Evolutionary conservation across 2,888 invertebrate species (phyloP), one percentile per base, ranked within the genome.

Genomic region (Campoletis raptor): DNA sequence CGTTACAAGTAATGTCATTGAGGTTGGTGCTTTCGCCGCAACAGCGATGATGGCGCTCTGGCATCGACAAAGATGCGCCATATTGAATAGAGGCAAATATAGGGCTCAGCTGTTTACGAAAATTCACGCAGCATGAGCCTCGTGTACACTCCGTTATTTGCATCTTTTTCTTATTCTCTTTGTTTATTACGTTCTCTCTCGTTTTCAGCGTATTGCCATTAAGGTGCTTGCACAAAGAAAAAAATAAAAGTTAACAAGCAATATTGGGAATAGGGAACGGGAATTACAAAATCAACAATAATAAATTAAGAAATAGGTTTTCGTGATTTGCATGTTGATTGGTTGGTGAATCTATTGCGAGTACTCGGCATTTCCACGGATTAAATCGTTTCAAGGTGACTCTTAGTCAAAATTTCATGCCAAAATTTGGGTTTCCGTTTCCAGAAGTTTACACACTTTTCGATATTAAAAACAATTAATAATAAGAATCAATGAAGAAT

Each of bases 91-190:
- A 52, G 52, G 54, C 81, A 81, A 54, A 52, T 52, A 40, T 42
- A 52, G 64, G 45, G 45, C 77, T 67, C 85, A 85, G 85, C 81
- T 85, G 85, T 81, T 85, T 36, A 54, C 37, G 42, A 69, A 48
- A 67, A 64, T 79, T 57, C 15, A 79, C 67, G 76, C 84, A 61
- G 74, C 82, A 48, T 57, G 42, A 70, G 85, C 61, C 64, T 61
- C 57, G 80, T 54, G 57, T 70, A 70, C 42, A 36, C 12, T 69
- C 42, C 6, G 30, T 15, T 30, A 61, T 61, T 69, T 69, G 37
- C 70, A 48, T 48, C 48, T 48, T 74, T 40, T 57, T 57, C 37
- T 40, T 40, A 21, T 74, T 61, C 74, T 21, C 74, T 76, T 61
- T 61, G 42, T 73, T 52, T 42, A n/a, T 73, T 40, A 12, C 72